A percentile compares a stretch with the other conserved stretches of the same genome.
Conservation (phyloP, 2,888 invertebrate species). For the Sinohyriopsis cumingii region DNA sequence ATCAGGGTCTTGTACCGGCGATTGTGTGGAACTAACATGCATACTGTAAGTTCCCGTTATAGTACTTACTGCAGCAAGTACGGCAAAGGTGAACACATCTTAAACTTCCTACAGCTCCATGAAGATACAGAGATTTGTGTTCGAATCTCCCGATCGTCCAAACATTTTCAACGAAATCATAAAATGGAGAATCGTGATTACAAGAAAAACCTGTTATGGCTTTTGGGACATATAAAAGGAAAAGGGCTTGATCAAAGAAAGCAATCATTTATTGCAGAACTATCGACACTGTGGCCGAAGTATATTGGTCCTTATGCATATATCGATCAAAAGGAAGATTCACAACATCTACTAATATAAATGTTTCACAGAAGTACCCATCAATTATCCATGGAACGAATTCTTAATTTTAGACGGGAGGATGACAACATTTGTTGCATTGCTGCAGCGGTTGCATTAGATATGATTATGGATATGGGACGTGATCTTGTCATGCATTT, state of each 20-base stretch:
- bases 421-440: constrained; percentile 20
- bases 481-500: constrained; percentile 21
- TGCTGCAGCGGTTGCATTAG: constrained; percentile 27
- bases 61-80: constrained; percentile 25
- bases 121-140: constrained; percentile 17
- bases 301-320: constrained; percentile 21
- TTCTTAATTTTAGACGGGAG: constrained; percentile 16
- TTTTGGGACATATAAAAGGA: constrained; percentile 19
- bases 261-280: constrained; percentile 29
- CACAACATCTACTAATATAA: constrained; percentile 25
- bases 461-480: constrained; percentile 32
- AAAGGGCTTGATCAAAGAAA: constrained; percentile 17
- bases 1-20: no score
- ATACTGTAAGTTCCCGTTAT: constrained; percentile 19
- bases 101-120: constrained; percentile 15
- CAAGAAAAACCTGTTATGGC: constrained; percentile 11
- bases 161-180: constrained; percentile 21
- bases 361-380: constrained; percentile 35
- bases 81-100: constrained; percentile 19
- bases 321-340: constrained; percentile 11
- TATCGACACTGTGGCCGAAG: constrained; percentile 28
- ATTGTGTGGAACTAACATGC: constrained; percentile 18
- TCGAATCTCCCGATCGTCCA: constrained; percentile 11
- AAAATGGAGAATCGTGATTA: constrained; percentile 9
- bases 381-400: constrained; percentile 20